Evolutionary conservation across 2,113 vertebrate genomes (phyloP), one percentile per base, ranked within the genome.

Genomic region (Centropristis striata): DNA sequence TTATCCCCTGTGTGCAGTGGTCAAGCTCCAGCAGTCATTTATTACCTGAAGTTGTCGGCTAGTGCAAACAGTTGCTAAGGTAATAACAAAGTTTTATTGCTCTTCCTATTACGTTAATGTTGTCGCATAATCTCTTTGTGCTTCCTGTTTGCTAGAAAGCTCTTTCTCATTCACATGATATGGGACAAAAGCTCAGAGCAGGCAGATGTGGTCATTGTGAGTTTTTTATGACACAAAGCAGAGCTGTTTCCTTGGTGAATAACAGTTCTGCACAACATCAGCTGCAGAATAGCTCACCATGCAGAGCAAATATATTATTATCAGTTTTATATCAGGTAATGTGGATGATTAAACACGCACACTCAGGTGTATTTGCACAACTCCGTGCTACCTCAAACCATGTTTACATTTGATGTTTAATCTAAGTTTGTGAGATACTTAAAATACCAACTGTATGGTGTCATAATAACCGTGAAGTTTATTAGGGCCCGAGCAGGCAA

Each of bases 141-240:
- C 82, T 89, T 90, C 90, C 87, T 75, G 88, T 92, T 92, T 88
- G 78, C 80, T 67, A 28, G 60, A 90, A 74, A 81, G 63, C 25
- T 46, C 23, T 64, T 36, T 78, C 61, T 69, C 12, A 27, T 83
- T 86, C 53, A 53, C 72, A 68, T 28, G 13, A 68, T n/a, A 46
- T 1, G 18, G n/a, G 72, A 71, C 70, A 49, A 69, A 27, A 16
- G 61, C 50, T 11, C 18, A 1, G 41, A 50, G 75, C 47, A 32
- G 83, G 15, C 32, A 20, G 72, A 67, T 57, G 70, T 13, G 9
- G 58, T 46, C 60, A 71, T 64, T 46, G 50, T 11, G 61, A 51
- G 54, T 9, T 50, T 55, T 84, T 90, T 73, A 87, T 67, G 41
- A 64, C 41, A 20, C 55, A 20, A 23, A 28, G 54, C 39, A 12